phyloP scores from a whole-genome alignment of 2,113 vertebrate genomes.

The Neopipo cinnamomea region DNA sequence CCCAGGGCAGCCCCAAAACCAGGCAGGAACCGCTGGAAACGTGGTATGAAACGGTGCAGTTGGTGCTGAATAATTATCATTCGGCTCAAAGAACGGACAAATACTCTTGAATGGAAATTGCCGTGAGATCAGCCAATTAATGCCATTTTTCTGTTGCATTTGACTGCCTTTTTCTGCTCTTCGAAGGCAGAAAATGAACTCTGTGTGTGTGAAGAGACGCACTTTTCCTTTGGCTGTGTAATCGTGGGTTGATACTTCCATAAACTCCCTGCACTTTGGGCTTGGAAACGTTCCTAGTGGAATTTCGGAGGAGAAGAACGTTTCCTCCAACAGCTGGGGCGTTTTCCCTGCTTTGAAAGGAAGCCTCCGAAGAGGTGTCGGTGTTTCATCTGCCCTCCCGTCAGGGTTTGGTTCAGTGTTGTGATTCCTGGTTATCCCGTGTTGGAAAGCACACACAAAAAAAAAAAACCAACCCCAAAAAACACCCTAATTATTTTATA shows the following conservation, averaged over 20 bases:
- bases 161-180: constrained; percentile 40
- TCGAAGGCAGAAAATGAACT: neutral
- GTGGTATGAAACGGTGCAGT: neutral
- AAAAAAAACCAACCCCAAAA: neutral
- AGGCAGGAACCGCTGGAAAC: neutral
- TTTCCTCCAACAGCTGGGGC: neutral
- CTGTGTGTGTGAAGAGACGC: neutral
- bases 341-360: neutral
- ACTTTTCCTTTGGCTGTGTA: neutral
- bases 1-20: neutral
- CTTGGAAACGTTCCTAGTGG: neutral
- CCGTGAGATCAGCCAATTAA: constrained; percentile 1
- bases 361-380: neutral
- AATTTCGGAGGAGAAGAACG: neutral
- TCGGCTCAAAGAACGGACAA: neutral
- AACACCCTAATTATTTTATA: neutral
- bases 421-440: neutral
- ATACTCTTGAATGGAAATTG: neutral
- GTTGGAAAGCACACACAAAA: neutral
- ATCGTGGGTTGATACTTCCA: neutral
- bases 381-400: neutral
- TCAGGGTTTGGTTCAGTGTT: neutral
- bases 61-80: neutral
- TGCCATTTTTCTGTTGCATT: neutral
- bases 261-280: neutral